Percentiles rank a stretch among this genome's conserved stretches.
These are phyloP conservation scores for Heteromyza rotundicornis DNA, from an alignment of 2,888 invertebrate genomes.

Conservation along the genomic window DNA sequence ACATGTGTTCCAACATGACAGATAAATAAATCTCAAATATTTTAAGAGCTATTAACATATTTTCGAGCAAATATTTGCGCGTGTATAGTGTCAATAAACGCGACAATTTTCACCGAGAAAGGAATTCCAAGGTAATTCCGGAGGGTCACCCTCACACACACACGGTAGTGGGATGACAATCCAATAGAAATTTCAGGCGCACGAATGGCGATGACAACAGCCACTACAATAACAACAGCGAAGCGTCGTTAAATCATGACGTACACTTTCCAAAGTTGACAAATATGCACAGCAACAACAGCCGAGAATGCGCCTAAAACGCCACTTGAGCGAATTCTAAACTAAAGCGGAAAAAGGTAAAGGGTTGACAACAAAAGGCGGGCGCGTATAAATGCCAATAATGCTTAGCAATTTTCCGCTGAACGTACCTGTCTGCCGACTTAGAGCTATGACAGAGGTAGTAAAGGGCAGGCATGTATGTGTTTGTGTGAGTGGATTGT, in stretches of 20 bases:
- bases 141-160: not conserved
- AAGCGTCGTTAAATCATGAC: not conserved
- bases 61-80: slow-evolving; percentile 4
- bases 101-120: not conserved
- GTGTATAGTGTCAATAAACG: slow-evolving; percentile 3
- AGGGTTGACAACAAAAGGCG: not conserved
- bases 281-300: not conserved
- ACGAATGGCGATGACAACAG: not conserved
- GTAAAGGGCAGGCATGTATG: no score
- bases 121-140: no score
- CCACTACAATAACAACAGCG: not conserved
- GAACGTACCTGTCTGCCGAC: no score
- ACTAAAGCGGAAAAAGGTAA: not conserved
- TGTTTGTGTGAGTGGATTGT: no score
- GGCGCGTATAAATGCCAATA: not conserved
- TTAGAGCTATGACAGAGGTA: no score
- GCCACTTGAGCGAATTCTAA: not conserved
- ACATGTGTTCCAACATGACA: no score
- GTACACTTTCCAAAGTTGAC: not conserved
- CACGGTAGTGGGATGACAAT: no score
- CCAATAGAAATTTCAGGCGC: not conserved
- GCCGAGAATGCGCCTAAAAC: not conserved
- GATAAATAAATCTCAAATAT: slow-evolving; percentile 1
- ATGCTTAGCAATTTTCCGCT: not conserved
- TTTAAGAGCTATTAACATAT: slow-evolving; percentile 5